These are phyloP conservation scores for Raja brachyura DNA, from an alignment of 2,113 vertebrate species.

Conservation along the genomic window DNA sequence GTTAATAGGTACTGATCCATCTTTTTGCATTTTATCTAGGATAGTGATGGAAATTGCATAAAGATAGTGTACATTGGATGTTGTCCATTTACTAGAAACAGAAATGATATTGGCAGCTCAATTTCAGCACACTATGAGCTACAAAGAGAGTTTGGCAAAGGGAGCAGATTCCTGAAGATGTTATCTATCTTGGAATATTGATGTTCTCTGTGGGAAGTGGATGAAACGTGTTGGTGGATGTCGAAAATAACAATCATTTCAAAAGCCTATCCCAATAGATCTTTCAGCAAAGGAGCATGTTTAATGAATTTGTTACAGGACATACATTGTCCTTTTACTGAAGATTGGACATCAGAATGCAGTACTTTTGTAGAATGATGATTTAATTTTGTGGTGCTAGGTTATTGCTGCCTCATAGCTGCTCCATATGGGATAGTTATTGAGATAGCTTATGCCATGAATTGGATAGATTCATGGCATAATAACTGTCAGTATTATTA, in stretches of 20 bases:
- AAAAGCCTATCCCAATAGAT: neutral
- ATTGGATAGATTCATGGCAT: too few relatives aligned
- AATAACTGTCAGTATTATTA: neutral
- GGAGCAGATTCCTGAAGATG: neutral
- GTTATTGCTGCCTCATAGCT: neutral
- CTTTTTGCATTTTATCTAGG: neutral
- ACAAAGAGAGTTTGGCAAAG: neutral
- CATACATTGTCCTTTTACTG: neutral
- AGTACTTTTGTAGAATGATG: neutral
- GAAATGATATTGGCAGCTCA: neutral
- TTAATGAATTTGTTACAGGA: too few relatives aligned
- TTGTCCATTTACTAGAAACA: neutral
- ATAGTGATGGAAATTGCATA: neutral
- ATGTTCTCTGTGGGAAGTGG: neutral
- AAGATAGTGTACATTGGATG: neutral
- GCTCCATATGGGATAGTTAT: too few relatives aligned
- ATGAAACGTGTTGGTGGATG: neutral
- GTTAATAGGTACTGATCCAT: neutral
- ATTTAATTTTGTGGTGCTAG: neutral
- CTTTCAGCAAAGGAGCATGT: neutral
- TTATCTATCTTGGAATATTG: neutral
- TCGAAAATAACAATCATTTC: neutral
- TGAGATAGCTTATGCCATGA: neutral
- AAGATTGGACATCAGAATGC: neutral
- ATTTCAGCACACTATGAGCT: too few relatives aligned